phyloP scores from a whole-genome alignment of 2,888 invertebrate species.

The Phortica okadai region DNA sequence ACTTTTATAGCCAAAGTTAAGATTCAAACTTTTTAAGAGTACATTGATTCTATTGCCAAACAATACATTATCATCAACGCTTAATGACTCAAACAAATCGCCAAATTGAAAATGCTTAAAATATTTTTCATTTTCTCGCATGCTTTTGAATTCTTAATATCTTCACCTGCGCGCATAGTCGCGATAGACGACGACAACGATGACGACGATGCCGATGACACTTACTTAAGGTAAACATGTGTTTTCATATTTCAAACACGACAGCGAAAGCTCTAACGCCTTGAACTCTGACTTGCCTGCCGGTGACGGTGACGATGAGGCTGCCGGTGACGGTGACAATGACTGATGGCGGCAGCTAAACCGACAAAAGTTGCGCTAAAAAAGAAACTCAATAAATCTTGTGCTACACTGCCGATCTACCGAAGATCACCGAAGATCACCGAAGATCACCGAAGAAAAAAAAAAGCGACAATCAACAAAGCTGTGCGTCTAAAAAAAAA shows the following conservation, averaged over 20 bases:
- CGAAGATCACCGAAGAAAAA: background rate
- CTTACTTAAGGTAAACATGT: background rate
- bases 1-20: too few relatives aligned
- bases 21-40: fast-evolving
- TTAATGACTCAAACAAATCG: too few relatives aligned
- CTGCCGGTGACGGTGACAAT: background rate
- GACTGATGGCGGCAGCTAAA: slow-evolving; percentile 1
- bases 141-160: too few relatives aligned
- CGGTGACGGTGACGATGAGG: background rate
- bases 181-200: too few relatives aligned
- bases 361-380: background rate
- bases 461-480: background rate
- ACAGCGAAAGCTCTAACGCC: background rate
- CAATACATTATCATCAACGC: too few relatives aligned
- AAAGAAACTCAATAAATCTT: slow-evolving; percentile 8
- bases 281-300: background rate
- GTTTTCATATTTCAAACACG: background rate
- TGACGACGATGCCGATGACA: too few relatives aligned
- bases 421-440: background rate
- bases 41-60: too few relatives aligned
- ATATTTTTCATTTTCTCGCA: too few relatives aligned
- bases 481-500: background rate
- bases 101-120: too few relatives aligned
- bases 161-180: too few relatives aligned
- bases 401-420: background rate